Evolutionary conservation across 2,888 invertebrate species (phyloP).

Genomic region (Microctonus aethiopoides): DNA sequence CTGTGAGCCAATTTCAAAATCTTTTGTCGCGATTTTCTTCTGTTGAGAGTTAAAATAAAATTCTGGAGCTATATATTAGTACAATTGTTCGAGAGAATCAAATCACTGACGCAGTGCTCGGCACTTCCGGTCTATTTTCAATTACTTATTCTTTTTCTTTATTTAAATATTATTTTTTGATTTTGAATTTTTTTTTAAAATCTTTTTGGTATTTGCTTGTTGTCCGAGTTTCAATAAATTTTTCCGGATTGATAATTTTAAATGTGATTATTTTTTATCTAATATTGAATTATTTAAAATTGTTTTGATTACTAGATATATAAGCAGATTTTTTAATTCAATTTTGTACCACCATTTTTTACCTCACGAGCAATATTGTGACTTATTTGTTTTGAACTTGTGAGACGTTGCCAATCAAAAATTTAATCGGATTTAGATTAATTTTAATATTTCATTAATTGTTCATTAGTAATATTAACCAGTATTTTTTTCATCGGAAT

Average conservation of each 20-base stretch:
- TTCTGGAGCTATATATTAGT: conserved; percentile 22
- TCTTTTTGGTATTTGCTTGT: not conserved
- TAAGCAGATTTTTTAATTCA: too few relatives aligned
- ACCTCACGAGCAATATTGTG: too few relatives aligned
- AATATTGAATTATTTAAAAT: too few relatives aligned
- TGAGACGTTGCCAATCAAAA: too few relatives aligned
- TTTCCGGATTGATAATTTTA: not conserved
- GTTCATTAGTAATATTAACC: too few relatives aligned
- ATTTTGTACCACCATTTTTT: too few relatives aligned
- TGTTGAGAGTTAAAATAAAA: conserved; percentile 22
- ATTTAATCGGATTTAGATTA: too few relatives aligned
- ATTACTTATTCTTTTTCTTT: not conserved
- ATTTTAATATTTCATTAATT: too few relatives aligned
- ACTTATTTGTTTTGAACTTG: too few relatives aligned
- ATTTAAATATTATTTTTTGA: conserved; percentile 8
- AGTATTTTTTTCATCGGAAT: too few relatives aligned
- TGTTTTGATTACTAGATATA: too few relatives aligned
- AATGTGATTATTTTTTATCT: too few relatives aligned
- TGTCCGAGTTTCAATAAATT: not conserved
- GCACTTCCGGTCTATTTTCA: conserved; percentile 23
- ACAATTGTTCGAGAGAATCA: conserved; percentile 21
- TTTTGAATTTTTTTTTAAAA: not conserved
- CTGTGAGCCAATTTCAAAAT: conserved; percentile 19
- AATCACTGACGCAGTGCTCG: not conserved
- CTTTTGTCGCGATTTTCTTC: conserved; percentile 25